phyloP scores from a whole-genome alignment of 1,140 invertebrate species.

The Apis laboriosa region DNA sequence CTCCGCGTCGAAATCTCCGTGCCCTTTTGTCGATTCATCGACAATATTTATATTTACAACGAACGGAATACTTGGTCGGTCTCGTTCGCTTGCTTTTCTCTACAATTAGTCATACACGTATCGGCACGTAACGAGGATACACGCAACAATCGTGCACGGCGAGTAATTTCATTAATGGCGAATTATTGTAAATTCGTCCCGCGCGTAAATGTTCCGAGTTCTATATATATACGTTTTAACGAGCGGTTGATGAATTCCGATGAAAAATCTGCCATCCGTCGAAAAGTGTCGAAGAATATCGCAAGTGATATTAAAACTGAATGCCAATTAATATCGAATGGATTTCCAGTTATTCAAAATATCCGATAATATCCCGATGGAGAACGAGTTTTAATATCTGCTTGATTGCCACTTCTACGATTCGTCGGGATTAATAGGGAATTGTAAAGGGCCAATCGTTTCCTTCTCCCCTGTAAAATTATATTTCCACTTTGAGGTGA shows the following conservation, averaged over 20 bases:
- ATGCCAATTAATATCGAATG: not conserved
- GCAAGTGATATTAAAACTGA: not conserved
- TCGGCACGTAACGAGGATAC: conserved; percentile 34
- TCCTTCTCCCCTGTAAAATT: too few relatives aligned
- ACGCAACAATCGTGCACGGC: conserved; percentile 39
- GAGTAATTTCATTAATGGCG: conserved; percentile 61
- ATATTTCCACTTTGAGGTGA: too few relatives aligned
- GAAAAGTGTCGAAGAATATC: not conserved
- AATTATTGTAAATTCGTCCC: conserved; percentile 60
- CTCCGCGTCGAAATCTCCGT: not conserved
- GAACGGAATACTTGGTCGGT: not conserved
- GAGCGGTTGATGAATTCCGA: conserved; percentile 30
- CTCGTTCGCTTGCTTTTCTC: conserved; percentile 36
- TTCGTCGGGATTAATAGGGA: too few relatives aligned
- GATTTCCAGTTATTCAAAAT: not conserved
- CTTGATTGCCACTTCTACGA: too few relatives aligned
- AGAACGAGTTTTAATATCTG: too few relatives aligned
- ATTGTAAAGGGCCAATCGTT: too few relatives aligned
- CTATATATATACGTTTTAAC: conserved; percentile 44
- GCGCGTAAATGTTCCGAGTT: not conserved
- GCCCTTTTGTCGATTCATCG: not conserved
- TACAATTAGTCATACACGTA: conserved; percentile 30
- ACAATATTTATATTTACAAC: conserved; percentile 32
- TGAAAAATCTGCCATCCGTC: conserved; percentile 16
- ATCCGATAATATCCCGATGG: too few relatives aligned